Conservation (phyloP, 92 coral and sea anemone species). For the Actinernus sp. region DNA sequence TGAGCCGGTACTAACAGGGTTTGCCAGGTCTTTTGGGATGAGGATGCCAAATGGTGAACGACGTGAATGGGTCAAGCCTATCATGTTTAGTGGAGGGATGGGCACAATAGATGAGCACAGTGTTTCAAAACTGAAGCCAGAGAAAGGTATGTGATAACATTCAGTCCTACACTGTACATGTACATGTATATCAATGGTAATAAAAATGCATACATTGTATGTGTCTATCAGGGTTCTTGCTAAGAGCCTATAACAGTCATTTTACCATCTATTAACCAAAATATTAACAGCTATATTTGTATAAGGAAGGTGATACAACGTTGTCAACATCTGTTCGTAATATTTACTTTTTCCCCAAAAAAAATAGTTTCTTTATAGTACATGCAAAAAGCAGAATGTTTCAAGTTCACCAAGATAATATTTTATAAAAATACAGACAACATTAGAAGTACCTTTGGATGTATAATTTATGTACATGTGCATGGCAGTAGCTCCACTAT, state of each 20-base stretch:
- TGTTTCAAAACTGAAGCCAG: slow-evolving; percentile 72
- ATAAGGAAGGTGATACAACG: too few relatives aligned
- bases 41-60: slow-evolving; percentile 76
- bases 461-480: too few relatives aligned
- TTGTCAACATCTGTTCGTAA: too few relatives aligned
- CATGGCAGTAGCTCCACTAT: too few relatives aligned
- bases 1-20: slow-evolving; percentile 97
- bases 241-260: background rate
- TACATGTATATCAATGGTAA: background rate
- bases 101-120: slow-evolving; percentile 80
- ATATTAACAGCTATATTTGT: too few relatives aligned
- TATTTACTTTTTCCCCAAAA: too few relatives aligned
- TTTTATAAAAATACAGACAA: too few relatives aligned
- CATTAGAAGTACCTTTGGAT: too few relatives aligned
- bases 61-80: slow-evolving; percentile 98
- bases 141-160: slow-evolving; percentile 58
- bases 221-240: background rate
- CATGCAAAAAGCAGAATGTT: too few relatives aligned
- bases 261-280: background rate
- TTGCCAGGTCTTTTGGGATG: slow-evolving; percentile 98
- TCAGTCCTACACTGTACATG: background rate
- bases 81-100: slow-evolving; percentile 98
- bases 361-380: too few relatives aligned
- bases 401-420: too few relatives aligned
- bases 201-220: background rate